Percentiles rank a stretch among this genome's conserved stretches.
Conservation (phyloP, 2,888 invertebrate genomes). For the Pheosia gnoma region DNA sequence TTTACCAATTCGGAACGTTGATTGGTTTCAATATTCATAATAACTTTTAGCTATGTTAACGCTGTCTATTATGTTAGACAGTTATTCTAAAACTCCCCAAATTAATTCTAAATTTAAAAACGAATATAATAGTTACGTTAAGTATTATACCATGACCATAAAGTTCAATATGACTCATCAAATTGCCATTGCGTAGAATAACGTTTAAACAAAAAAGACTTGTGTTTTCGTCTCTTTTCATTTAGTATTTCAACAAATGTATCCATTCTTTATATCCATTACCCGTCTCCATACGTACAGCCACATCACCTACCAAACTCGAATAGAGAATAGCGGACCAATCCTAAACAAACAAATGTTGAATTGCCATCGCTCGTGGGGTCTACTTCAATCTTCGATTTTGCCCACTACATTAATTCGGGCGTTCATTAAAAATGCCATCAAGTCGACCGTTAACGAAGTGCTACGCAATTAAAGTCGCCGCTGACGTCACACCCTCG, state of each 20-base stretch:
- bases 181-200: too few species aligned
- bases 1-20: constrained; percentile 64
- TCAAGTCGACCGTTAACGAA: constrained; percentile 82
- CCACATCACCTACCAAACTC: constrained; percentile 36
- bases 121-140: too few species aligned
- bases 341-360: constrained; percentile 78
- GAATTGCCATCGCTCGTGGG: constrained; percentile 51
- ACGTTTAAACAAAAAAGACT: too few species aligned
- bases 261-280: not conserved
- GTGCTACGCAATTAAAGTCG: constrained; percentile 83
- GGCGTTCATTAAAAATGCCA: constrained; percentile 84
- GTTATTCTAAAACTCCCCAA: not conserved
- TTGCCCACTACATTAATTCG: constrained; percentile 83
- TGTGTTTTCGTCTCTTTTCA: too few species aligned
- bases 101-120: too few species aligned
- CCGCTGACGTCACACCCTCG: constrained; percentile 79
- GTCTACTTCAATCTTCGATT: constrained; percentile 80
- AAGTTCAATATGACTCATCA: too few species aligned
- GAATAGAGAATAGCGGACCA: constrained; percentile 60
- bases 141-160: too few species aligned
- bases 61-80: not conserved
- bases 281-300: constrained; percentile 30
- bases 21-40: constrained; percentile 53
- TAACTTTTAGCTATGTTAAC: constrained; percentile 18
- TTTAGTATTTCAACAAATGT: too few species aligned